Evolutionary conservation across 2,113 vertebrate species (phyloP).

Genomic region (Otus sunia): DNA sequence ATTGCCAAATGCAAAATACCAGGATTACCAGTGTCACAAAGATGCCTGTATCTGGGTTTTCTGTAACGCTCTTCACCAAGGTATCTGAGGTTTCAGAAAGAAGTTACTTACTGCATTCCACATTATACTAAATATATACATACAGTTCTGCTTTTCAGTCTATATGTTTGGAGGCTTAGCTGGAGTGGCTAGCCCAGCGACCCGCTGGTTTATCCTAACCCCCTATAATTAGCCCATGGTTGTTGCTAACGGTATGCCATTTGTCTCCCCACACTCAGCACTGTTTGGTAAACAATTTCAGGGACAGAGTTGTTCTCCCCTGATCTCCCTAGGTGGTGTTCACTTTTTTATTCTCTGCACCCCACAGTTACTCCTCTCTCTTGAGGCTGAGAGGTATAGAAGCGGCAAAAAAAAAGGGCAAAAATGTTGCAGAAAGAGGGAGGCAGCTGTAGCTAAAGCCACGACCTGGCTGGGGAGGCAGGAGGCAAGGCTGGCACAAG

Average conservation of each 20-base stretch:
- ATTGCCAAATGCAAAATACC: neutral
- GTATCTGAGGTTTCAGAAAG: slow-evolving; percentile 3
- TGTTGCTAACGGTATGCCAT: slow-evolving; percentile 7
- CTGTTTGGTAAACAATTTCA: slow-evolving; percentile 56
- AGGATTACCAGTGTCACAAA: neutral
- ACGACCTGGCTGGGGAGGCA: fast-evolving
- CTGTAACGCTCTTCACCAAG: neutral
- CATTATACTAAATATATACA: neutral
- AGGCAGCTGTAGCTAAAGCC: neutral
- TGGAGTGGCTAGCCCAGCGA: neutral
- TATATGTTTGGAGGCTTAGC: neutral
- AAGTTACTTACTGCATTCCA: slow-evolving; percentile 2
- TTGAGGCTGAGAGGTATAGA: neutral
- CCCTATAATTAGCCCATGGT: slow-evolving; percentile 38
- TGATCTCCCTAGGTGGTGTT: slow-evolving; percentile 48
- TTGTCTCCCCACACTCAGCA: slow-evolving; percentile 56
- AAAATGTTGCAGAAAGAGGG: neutral
- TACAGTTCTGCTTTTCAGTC: slow-evolving; percentile 33
- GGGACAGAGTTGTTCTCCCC: neutral
- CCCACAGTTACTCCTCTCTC: neutral
- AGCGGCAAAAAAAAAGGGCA: neutral
- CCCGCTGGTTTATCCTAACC: neutral
- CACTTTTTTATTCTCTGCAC: neutral
- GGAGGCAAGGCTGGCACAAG: neutral
- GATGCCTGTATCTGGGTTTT: neutral